Evolutionary conservation across 2,797 vertebrate genomes (phyloP), one percentile per base, ranked within the genome.

Genomic region (Okamejei kenojei): DNA sequence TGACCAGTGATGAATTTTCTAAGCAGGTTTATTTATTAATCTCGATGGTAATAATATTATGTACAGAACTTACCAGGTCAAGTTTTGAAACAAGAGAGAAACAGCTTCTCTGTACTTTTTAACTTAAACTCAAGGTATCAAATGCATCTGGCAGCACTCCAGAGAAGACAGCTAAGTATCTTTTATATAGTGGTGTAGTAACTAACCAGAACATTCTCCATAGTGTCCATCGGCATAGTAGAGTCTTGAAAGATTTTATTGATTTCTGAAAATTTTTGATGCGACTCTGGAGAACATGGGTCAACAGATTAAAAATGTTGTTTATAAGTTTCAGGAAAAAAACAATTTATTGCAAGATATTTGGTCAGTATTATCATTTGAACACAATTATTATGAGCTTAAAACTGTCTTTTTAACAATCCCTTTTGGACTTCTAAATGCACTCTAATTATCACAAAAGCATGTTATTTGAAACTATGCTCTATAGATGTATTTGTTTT

Each of bases 161-260:
- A 88, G 84, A 19, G 65, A 88, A 65, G 61, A 88, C 84, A 88
- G 19, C 84, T 7, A 0, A 68, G 61, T 35, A 32, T 35, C 84
- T 63, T 88, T 45, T 88, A 88, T 88, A 63, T 88, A 68, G 84
- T 65, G 19, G 32, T 88, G 61, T 17, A 88, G 32, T n/a, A 65
- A 68, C 29, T 88, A 29, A 65, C 84, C 61, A 68, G 84, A 32
- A 88, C 68, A 88, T 32, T 88, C 63, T 35, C 84, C 61, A 35
- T 35, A 10, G n/a, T 68, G 84, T 65, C 84, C 61, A 68, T 88
- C 84, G 68, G 68, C 84, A 88, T 32, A 65, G 84, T 63, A 65
- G 84, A 68, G 29, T 68, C 84, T 63, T 88, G n/a, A 88, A 88
- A 88, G 84, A 88, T 63, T 88, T 88, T 21, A 68, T 32, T 88